Evolutionary conservation across 2,888 invertebrate genomes (phyloP), one percentile per base, ranked within the genome.

Genomic region (Anarsia innoxiella): DNA sequence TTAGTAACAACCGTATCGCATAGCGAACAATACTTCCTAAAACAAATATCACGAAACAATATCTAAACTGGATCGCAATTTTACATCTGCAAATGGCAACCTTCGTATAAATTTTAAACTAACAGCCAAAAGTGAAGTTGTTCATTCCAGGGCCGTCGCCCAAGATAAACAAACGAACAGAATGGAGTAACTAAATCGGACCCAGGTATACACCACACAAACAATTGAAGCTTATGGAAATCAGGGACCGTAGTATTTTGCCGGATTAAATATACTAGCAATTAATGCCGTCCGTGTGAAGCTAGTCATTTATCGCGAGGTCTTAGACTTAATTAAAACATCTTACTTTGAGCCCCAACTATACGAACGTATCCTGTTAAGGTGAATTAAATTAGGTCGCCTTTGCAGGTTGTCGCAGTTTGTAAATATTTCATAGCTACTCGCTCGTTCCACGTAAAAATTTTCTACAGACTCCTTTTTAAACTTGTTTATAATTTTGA

Each of bases 171-270:
- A 65, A 70, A 72, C 64, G 65, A n/a, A n/a, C n/a, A n/a, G n/a
- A n/a, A n/a, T n/a, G n/a, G n/a, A n/a, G n/a, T n/a, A 25, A 25
- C 25, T 25, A 25, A 25, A 25, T 25, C 25, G 25, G 25, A n/a
- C 19, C 19, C 68, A 71, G 72, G 76, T 74, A 72, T 56, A 68
- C 67, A 66, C 55, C 58, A 56, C 64, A 72, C 76, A 75, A 76
- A 80, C 79, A 80, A 80, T 78, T 77, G 77, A 72, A 76, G 79
- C 80, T 79, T 82, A 83, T 83, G 80, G 77, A 80, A 83, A 83
- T 80, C 77, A 78, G 75, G 72, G 68, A 57, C 68, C 65, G 66
- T 66, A 69, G 72, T 76, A 79, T 79, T 83, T 80, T 75, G 76
- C 72, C 58, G 79, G 83, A 80, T 83, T 82, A 82, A 77, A 82